Evolutionary conservation across 2,888 invertebrate species (phyloP), one percentile per base, ranked within the genome.

Genomic region (Agrotis clavis): DNA sequence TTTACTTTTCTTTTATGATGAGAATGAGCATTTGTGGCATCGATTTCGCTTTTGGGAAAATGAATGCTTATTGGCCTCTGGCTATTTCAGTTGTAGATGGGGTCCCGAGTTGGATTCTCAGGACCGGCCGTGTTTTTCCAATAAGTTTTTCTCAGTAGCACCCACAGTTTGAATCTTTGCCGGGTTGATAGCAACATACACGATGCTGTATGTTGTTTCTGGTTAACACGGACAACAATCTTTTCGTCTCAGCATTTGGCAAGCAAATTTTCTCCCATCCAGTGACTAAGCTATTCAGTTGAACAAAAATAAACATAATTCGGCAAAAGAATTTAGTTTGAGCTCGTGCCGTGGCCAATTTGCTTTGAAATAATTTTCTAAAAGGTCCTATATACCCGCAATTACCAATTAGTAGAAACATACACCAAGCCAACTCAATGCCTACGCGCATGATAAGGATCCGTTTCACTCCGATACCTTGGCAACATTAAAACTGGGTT

Each of bases 391-490:
- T 54, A 11, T 56, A 56, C 64, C 6, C 11, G 35, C 21, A 14
- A 41, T 51, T 5, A 56, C 18, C n/a, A 72, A 53, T 68, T 54
- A 76, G 25, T 18, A 79, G 13, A 19, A 19, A 65, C 45, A 81
- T 25, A 47, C 45, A 41, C 41, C 41, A 41, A 45, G 67, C 59
- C 41, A 54, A 72, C 25, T 54, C 59, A 68, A 73, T 73, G 63
- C 73, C 59, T 77, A 68, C 62, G 54, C 65, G 30, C 73, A 68
- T 60, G 79, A 73, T 73, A 79, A 56, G 50, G 60, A 85, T 87
- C 77, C 73, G 77, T 85, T 82, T 72, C 67, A 73, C 79, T 73
- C 48, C 53, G 56, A 73, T 78, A 45, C 67, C 25, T 64, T 82
- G 45, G 68, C 65, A 71, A 77, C 79, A 64, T 65, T 62, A 56